Evolutionary conservation across 2,113 vertebrate genomes (phyloP), one percentile per base, ranked within the genome.

Genomic region (Himantopus leucocephalus): DNA sequence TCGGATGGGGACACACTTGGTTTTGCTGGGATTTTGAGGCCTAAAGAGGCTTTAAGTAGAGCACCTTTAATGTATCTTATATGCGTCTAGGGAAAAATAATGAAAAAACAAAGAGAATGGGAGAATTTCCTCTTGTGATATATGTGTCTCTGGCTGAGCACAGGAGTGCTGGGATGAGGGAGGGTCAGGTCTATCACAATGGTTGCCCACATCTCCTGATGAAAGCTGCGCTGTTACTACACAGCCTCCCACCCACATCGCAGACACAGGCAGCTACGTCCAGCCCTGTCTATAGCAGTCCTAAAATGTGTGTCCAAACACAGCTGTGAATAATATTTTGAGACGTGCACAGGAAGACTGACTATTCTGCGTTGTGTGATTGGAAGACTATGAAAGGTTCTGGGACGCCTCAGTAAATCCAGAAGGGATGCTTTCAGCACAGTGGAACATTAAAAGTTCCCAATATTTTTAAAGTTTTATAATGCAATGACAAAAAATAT

Each of bases 311-410:
- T 82, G 68, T 87, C 76, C 92, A 97, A 96, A 92, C 76, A 94
- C 85, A 95, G 68, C 83, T 89, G 86, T 86, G 91, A 97, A 66
- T 91, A 87, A 72, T 82, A 85, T 85, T 89, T 95, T 88, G 53
- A 86, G 88, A 82, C 9, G 12, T 48, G 70, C 50, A 85, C 56
- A 89, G 88, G 90, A 96, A 97, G 79, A 84, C 29, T 71, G 75
- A 11, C 60, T 91, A 9, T 76, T 80, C 74, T 92, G 52, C 4
- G 0, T 68, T 95, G 39, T 87, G 35, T 73, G 89, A 85, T 34
- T 94, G 95, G 91, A 94, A 92, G 91, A 72, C 22, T 89, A 50
- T 95, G 94, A 96, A 95, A 94, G 64, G 53, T 79, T 79, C 77
- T 92, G 85, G 58, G 70, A 87, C 1, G 62, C 43, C 83, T 94